Base-by-base conservation (phyloP, 2,113 vertebrate species). In the Gallinago undulata region DNA sequence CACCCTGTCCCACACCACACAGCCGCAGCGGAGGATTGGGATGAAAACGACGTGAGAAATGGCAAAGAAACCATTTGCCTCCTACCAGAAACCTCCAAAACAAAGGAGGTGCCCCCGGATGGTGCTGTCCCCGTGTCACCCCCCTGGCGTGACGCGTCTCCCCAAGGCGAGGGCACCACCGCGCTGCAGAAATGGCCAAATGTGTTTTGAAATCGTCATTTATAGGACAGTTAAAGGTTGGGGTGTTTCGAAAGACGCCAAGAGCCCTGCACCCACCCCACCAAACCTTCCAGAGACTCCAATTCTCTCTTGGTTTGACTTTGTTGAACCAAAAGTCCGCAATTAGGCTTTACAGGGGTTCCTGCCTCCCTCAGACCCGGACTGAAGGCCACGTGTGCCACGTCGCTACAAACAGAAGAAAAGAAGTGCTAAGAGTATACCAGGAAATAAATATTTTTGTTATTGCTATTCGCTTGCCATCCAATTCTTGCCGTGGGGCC, bases 11-110 rank as follows among this genome's bases (percentile, higher is more conserved):
- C 1, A 1, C 25, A 19, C 13, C 82, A 45, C 33, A 6, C 1
- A 0, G 64, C 0, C 3, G 35, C 0, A 11, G 22, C 1, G 1
- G 27, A 56, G 31, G 45, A 16, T 2, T 16, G n/a, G 45, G 33
- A 39, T 0, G 2, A 31, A 59, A 43, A 33, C 5, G 39, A 55
- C 6, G 2, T 0, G n/a, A 59, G 41, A 30, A 87, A 66, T 1
- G 11, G 82, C 76, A 8, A 18, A 60, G 6, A 6, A 2, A n/a
- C 4, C 1, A 19, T n/a, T n/a, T n/a, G n/a, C n/a, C n/a, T n/a
- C n/a, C n/a, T n/a, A n/a, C n/a, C n/a, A n/a, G n/a, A n/a, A n/a
- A n/a, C n/a, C n/a, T n/a, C n/a, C n/a, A n/a, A n/a, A n/a, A n/a
- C 47, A 4, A 18, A 11, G 0, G 28, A 4, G 21, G 21, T 3